Conservation (phyloP, 2,113 vertebrate genomes). For the Globicephala melas region DNA sequence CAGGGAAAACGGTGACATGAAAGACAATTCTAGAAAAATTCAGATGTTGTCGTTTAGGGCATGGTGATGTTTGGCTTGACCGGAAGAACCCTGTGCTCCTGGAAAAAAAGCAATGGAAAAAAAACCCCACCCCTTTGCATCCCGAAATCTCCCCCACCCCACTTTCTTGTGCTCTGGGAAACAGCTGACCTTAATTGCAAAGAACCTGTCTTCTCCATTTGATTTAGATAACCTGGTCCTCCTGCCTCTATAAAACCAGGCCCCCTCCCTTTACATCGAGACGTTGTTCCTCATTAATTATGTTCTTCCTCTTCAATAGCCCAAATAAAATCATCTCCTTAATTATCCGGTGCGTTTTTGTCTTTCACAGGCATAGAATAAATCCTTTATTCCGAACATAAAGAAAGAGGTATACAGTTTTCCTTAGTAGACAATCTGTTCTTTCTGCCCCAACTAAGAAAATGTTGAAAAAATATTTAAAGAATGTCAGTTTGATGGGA, state of each 20-base stretch:
- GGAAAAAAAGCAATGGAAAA: not conserved
- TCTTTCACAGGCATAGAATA: not conserved
- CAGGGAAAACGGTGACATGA: not conserved
- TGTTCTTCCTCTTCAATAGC: not conserved
- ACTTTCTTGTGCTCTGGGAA: not conserved
- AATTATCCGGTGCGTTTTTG: not conserved
- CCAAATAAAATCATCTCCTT: constrained; percentile 3
- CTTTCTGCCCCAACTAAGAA: constrained; percentile 24
- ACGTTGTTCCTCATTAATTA: rapidly evolving
- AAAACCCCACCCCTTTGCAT: not conserved
- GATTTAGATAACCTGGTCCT: not conserved
- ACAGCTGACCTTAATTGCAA: not conserved
- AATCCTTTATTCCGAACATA: constrained; percentile 17
- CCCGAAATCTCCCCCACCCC: not conserved
- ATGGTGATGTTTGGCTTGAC: not conserved
- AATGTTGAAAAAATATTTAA: constrained; percentile 16
- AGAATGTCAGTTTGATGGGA: constrained; percentile 11
- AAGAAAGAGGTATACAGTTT: constrained; percentile 16
- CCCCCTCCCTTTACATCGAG: not conserved
- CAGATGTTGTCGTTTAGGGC: not conserved
- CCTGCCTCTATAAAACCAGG: not conserved
- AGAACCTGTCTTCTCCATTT: not conserved
- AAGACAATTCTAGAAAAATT: not conserved
- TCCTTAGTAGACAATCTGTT: constrained; percentile 2
- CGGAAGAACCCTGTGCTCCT: not conserved